Evolutionary conservation across 2,888 invertebrate species (phyloP), one percentile per base, ranked within the genome.

Genomic region (Nomada fucata): DNA sequence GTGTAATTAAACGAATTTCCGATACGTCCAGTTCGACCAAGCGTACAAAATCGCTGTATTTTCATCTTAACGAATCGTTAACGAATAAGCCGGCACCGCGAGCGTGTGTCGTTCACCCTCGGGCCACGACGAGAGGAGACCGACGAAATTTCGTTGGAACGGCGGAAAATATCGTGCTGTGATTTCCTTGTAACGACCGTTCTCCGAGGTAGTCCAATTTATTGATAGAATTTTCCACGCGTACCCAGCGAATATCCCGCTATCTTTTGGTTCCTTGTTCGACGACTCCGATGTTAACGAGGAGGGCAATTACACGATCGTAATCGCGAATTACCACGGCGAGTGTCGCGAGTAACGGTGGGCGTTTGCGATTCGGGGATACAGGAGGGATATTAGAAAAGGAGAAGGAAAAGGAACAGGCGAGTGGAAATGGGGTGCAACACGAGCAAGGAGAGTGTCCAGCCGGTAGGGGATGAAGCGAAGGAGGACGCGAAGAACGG

Each of bases 361-460:
- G 74, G 72, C 77, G 81, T 74, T 81, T 68, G 69, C 61, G 29
- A 73, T 59, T 75, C 18, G 67, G 71, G 53, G 26, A 84, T 63
- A 69, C 29, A 61, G 60, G 13, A 74, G 42, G 50, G 29, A 59
- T 50, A 59, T 20, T 42, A 68, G 65, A 26, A 36, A 13, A 64
- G 36, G 57, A 42, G 63, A 52, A 90, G 42, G 93, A 82, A 11
- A 65, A 36, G 72, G 67, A n/a, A 57, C 42, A 71, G 55, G 10
- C 55, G 13, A 69, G 77, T 93, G 93, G 91, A 91, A 86, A 94
- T 95, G 95, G 94, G 95, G 91, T 95, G 95, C 93, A 95, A 95
- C 89, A 95, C 95, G 68, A 95, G 95, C 92, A 95, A 95, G 92
- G 95, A 95, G 89, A 94, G 90, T 89, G 92, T 90, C 79, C 93